These are phyloP conservation scores for Tetragonula clypearis DNA, from an alignment of 1,140 invertebrate species.

Conservation along the genomic window DNA sequence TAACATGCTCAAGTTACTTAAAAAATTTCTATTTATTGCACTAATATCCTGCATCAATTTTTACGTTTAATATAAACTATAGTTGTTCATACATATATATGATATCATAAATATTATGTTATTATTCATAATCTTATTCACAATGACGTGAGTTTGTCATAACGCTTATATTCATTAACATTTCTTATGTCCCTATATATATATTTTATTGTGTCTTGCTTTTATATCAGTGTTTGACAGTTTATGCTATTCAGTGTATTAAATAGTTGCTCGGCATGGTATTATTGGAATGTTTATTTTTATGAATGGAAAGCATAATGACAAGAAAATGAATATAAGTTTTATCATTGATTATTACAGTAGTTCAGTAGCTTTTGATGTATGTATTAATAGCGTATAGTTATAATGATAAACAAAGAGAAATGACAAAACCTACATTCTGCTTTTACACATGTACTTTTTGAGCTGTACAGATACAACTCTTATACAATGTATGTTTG, in stretches of 20 bases:
- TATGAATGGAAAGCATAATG: conserved; percentile 18
- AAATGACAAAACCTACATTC: conserved; percentile 15
- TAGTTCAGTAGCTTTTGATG: conserved; percentile 12
- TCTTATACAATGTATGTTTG: conserved; percentile 27
- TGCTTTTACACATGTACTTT: conserved; percentile 23
- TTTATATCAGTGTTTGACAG: conserved; percentile 34
- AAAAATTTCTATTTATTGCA: conserved; percentile 30
- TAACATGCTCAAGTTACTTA: not conserved
- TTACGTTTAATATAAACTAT: conserved; percentile 22
- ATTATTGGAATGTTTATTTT: conserved; percentile 38
- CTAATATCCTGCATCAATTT: conserved; percentile 45
- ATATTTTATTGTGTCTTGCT: conserved; percentile 41
- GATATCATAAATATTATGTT: conserved; percentile 27
- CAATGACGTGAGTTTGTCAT: conserved; percentile 16
- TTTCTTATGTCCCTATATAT: conserved; percentile 37
- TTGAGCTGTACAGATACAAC: conserved; percentile 19
- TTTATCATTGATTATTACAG: conserved; percentile 17
- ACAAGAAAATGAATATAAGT: conserved; percentile 11
- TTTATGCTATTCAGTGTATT: conserved; percentile 27
- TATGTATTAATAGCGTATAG: conserved; percentile 17
- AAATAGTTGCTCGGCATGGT: conserved; percentile 46
- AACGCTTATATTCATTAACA: conserved; percentile 47
- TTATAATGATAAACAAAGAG: conserved; percentile 12
- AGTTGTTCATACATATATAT: conserved; percentile 21
- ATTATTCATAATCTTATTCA: conserved; percentile 32